Evolutionary conservation across 2,797 vertebrate species (phyloP), one percentile per base, ranked within the genome.

Genomic region (Avahi laniger): DNA sequence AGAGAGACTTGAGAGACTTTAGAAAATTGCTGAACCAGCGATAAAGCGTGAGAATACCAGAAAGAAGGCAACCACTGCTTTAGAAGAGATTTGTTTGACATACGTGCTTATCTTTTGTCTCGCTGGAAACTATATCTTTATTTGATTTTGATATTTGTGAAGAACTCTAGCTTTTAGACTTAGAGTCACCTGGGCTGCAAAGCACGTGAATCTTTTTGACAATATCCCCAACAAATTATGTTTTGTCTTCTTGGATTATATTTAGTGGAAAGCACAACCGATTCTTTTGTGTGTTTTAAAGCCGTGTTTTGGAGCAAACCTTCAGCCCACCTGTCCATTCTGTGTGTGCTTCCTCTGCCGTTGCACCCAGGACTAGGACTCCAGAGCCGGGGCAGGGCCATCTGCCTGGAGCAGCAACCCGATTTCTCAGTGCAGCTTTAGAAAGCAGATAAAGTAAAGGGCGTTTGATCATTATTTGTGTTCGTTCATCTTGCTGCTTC

Each of bases 251-350:
- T 75, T 76, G 24, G 28, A 15, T 57, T 89, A 14, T 91, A 7
- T 54, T 89, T 91, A 69, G 43, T 87, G 63, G 69, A 41, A 91
- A 14, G 26, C 17, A 76, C 50, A 70, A 20, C 9, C 46, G 26
- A 48, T 80, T 91, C 43, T 87, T 78, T 70, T 73, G 30, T 59
- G 54, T 81, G 38, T 76, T 92, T 94, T 33, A 73, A 69, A 93
- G 43, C 59, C 43, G 0, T 48, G 4, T 82, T 89, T 81, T 70
- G 72, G 41, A 38, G 26, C 50, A 67, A 30, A 33, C 65, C 73
- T 70, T 90, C 41, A 33, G 30, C 30, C 46, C 28, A 73, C 43
- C 67, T 61, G 59, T 80, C 59, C 33, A 46, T 46, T 35, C 63
- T 17, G 28, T 11, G 35, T 10, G 20, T 22, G 33, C 14, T 5